Conservation (phyloP, 2,888 invertebrate species). For the Chelonus formosanus region DNA sequence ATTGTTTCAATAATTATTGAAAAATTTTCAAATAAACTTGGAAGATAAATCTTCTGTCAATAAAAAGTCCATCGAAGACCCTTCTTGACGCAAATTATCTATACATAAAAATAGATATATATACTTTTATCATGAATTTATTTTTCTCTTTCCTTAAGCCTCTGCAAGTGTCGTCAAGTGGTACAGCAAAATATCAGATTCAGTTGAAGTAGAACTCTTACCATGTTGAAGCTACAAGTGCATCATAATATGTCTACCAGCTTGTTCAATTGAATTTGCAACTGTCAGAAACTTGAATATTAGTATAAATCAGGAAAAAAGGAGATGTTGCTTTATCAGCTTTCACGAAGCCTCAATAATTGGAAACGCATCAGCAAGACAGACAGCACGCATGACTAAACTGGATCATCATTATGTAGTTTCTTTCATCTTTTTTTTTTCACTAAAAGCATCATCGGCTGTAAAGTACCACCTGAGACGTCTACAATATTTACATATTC, state of each 20-base stretch:
- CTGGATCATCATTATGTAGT: conserved; percentile 26
- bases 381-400: conserved; percentile 24
- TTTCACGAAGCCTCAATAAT: conserved; percentile 11
- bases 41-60: no score
- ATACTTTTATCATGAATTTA: conserved; percentile 4
- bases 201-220: conserved; percentile 1
- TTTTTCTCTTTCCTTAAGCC: conserved; percentile 1
- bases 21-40: no score
- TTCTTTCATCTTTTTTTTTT: conserved; percentile 25
- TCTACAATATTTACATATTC: conserved; percentile 17
- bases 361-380: conserved; percentile 16
- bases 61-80: not conserved
- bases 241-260: not conserved
- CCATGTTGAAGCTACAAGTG: conserved; percentile 5
- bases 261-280: conserved; percentile 8
- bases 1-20: no score
- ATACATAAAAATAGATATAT: not conserved
- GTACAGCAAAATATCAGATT: conserved; percentile 6
- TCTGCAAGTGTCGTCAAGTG: conserved; percentile 20
- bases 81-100: not conserved
- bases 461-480: conserved; percentile 13
- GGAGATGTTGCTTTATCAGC: not conserved
- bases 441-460: not conserved
- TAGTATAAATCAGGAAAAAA: not conserved
- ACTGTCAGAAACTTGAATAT: not conserved